Conservation (phyloP, 2,888 invertebrate species). For the Orthonychiurus folsomi region DNA sequence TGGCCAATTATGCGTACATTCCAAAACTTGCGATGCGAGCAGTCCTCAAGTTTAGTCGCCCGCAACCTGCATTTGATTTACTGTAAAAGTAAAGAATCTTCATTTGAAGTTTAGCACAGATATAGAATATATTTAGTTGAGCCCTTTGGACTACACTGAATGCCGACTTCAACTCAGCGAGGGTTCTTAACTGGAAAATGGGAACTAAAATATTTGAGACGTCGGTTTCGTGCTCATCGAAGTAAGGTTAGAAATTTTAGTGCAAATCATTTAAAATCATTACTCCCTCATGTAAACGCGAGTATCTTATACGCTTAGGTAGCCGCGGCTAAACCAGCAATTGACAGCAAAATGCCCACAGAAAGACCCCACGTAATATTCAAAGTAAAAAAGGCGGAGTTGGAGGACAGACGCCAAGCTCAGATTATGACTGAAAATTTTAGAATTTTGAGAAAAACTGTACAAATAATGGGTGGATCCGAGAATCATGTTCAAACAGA, state of each 20-base stretch:
- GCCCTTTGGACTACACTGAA: too few species aligned
- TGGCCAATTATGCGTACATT: too few species aligned
- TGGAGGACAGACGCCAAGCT: constrained; percentile 32
- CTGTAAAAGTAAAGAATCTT: too few species aligned
- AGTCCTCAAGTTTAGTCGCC: too few species aligned
- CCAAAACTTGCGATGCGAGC: too few species aligned
- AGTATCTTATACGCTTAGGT: constrained; percentile 21
- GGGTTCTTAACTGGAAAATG: constrained; percentile 30
- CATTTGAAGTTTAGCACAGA: too few species aligned
- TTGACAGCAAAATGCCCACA: constrained; percentile 32
- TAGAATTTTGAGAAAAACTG: constrained; percentile 33
- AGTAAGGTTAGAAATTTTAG: constrained; percentile 30
- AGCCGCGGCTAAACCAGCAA: constrained; percentile 34
- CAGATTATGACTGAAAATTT: constrained; percentile 37
- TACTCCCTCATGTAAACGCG: constrained; percentile 1
- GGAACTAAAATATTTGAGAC: constrained; percentile 37
- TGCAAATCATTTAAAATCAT: too few species aligned
- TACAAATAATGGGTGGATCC: constrained; percentile 23
- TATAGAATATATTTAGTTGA: too few species aligned
- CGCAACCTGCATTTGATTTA: too few species aligned
- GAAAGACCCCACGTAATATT: constrained; percentile 33
- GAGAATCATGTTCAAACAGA: background rate
- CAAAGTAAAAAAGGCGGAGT: constrained; percentile 35
- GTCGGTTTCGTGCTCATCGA: constrained; percentile 34
- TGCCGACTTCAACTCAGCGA: constrained; percentile 31